Base-by-base conservation (phyloP, 1,140 invertebrate species). In the Antheraea pernyi region DNA sequence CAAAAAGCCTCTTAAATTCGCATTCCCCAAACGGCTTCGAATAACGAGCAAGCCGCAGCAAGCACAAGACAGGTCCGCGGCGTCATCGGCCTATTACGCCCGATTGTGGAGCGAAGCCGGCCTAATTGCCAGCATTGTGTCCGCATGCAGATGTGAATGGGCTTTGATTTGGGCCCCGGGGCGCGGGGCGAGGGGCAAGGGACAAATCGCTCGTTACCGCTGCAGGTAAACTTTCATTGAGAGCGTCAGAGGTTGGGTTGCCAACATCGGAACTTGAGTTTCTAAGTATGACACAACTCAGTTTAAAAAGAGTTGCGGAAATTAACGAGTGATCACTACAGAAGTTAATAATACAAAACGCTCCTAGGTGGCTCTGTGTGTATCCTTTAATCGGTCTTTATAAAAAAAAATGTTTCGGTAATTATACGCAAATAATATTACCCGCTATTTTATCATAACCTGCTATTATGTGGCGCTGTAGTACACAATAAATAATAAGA, bases 211-310 rank as follows among this genome's bases (percentile, higher is more conserved):
- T 91, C 89, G 89, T 91, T 91, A 91, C 87, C 88, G 86, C 84
- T 91, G 89, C 89, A 91, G 89, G 89, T 91, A 91, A 91, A 91
- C 89, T 91, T 91, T 91, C 89, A 91, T 91, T 90, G 88, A 91
- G 87, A 91, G 87, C 88, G 86, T 91, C 46, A n/a, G 11, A 53
- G 13, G 46, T 53, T 13, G 46, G 9, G 46, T 53, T 53, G 46
- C 46, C 46, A 53, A 53, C 46, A 2, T 53, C 16, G 46, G 46
- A 53, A 53, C 46, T 53, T 1, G 16, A n/a, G 6, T 53, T 53
- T 53, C 46, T 2, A 11, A 53, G 13, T 10, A 53, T 10, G 13
- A 53, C 6, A 53, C 16, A n/a, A 16, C 13, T 53, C 11, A 42
- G 11, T 10, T 10, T 42, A 8, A 42, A 42, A 42, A 10, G 8